These are phyloP conservation scores for Rousettus leschenaultii DNA, from an alignment of 2,113 vertebrate species.

Conservation along the genomic window DNA sequence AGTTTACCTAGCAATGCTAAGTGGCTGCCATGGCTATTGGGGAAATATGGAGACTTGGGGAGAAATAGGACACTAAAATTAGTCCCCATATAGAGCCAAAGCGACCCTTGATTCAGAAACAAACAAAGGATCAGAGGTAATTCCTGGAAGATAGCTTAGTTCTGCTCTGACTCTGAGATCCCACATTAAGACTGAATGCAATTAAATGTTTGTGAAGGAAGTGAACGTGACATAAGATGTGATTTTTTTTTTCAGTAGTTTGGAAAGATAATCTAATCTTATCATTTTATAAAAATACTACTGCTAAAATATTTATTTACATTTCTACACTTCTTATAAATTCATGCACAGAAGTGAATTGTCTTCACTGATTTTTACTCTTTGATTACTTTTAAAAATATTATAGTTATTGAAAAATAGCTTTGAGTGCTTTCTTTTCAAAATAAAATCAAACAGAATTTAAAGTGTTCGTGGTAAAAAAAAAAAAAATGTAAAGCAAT, in stretches of 20 bases:
- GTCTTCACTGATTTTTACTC: constrained; percentile 4
- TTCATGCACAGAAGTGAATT: background rate
- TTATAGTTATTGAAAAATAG: constrained; percentile 40
- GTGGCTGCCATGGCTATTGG: background rate
- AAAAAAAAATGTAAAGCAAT: background rate
- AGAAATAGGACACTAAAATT: background rate
- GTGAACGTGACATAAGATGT: background rate
- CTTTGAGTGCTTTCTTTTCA: background rate
- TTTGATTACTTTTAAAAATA: background rate
- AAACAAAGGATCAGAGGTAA: background rate
- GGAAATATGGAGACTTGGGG: background rate
- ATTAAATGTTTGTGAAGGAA: background rate
- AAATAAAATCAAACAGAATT: background rate
- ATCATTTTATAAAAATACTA: background rate
- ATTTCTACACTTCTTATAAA: background rate
- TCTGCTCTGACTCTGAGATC: background rate
- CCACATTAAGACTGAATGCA: background rate
- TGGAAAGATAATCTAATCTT: constrained; percentile 12
- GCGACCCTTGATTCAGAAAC: background rate
- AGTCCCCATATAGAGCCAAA: background rate
- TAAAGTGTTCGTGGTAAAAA: background rate
- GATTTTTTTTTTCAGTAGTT: background rate
- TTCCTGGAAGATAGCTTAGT: background rate
- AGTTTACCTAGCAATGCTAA: background rate
- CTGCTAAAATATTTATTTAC: constrained; percentile 6